Base-by-base conservation (phyloP, 1,140 invertebrate genomes). In the Macrocentrus cingulum region DNA sequence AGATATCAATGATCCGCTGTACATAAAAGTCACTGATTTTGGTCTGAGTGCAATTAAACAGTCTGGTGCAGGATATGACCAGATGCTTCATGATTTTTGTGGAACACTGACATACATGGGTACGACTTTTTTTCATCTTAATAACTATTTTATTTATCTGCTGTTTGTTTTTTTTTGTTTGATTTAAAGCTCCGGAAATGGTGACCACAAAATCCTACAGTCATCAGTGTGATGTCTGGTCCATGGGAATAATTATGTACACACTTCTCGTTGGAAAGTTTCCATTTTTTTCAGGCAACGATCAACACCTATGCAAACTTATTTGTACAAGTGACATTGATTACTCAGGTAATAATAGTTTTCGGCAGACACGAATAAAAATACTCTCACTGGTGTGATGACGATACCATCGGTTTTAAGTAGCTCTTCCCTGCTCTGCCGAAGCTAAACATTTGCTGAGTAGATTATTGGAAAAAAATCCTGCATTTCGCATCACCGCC, bases 151-250 rank as follows among this genome's bases (percentile, higher is more conserved):
- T 34, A 18, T 11, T 16, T 20, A 36, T 39, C n/a, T 36, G 20
- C n/a, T 34, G n/a, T 11, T 32, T 1, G 34, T 29, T n/a, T 41
- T 15, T 48, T 46, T 25, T n/a, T 6, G 39, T n/a, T 44, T 9
- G 16, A 18, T 5, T 45, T 45, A 19, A 19, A 78, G 83, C 84
- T 34, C 84, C 84, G 20, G 84, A 85, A 77, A 83, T 85, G 44
- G 72, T 84, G 37, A 72, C 76, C 23, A 79, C 80, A 45, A 80
- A 81, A 56, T 75, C 77, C 0, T 85, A 85, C 69, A 84, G 83
- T 64, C 80, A 84, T 61, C 77, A 81, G 59, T 85, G 84, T 68
- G 84, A 85, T 67, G 76, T 84, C 9, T 85, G 84, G 84, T 77
- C 83, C 0, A 75, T 84, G 64, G 84, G 84, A 19, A 74, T 85